These are phyloP conservation scores for Aplysina aerophoba DNA, from an alignment of 37 sponge, comb jelly and placozoan genomes.

Conservation along the genomic window DNA sequence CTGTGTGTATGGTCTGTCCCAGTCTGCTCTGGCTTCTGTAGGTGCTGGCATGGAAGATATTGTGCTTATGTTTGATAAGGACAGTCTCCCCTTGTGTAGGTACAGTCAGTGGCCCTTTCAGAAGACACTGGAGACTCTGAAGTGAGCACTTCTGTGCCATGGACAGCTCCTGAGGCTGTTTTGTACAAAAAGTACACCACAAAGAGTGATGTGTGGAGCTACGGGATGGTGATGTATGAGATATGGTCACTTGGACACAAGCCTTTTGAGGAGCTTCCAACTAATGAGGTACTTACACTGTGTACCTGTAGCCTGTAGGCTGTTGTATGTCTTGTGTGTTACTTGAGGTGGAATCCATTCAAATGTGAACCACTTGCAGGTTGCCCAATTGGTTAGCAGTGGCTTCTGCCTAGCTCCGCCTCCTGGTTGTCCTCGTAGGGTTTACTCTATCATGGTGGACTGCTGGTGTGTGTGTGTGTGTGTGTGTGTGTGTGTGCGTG, in stretches of 20 bases:
- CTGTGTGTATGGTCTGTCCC: too few species aligned
- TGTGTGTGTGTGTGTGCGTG: too few species aligned
- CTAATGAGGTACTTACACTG: not conserved
- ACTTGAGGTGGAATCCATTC: too few species aligned
- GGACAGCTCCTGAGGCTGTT: not conserved
- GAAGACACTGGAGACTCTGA: not conserved
- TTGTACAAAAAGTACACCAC: conserved; percentile 13
- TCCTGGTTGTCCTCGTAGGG: too few species aligned
- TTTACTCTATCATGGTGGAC: too few species aligned
- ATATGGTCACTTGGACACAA: conserved; percentile 18
- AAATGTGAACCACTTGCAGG: too few species aligned
- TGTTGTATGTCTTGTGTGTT: too few species aligned
- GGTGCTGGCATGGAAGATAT: too few species aligned
- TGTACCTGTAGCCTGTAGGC: not conserved
- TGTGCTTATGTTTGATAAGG: too few species aligned
- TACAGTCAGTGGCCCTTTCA: not conserved
- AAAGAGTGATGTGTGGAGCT: conserved; percentile 30
- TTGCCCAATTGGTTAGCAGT: too few species aligned
- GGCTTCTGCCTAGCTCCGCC: too few species aligned
- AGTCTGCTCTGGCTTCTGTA: too few species aligned
- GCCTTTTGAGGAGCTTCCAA: not conserved
- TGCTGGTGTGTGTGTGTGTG: not conserved
- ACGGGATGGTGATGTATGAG: conserved; percentile 11
- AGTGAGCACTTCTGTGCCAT: not conserved
- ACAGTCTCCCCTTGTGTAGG: not conserved